Base-by-base conservation (phyloP, 2,113 vertebrate species). In the Elaphurus davidianus region DNA sequence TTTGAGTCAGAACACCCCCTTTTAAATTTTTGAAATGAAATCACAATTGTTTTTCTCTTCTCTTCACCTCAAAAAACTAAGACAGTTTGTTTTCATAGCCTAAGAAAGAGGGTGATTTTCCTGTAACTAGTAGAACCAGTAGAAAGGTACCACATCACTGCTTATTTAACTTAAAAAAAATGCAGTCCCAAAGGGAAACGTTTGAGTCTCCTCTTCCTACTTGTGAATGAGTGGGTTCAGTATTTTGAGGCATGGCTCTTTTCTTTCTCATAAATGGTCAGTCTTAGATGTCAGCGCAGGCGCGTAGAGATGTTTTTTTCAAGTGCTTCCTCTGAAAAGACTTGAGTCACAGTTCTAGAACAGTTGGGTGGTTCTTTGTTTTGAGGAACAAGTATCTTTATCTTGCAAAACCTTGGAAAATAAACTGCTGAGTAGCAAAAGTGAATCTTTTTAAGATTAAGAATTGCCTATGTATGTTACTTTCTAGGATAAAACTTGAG, bases 351-450 rank as follows among this genome's bases (percentile, higher is more conserved):
- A 78, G 90, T 82, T 74, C 90, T 87, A 87, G 82, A 90, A 93
- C 64, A 50, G 21, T 64, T n/a, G 86, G 67, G 45, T 83, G 50
- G 87, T 78, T 90, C 95, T 97, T 96, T 97, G 94, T 98, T 96
- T 97, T 96, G 94, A 95, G 96, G 98, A 97, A 97, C 95, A 97
- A 45, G 87, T 76, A 83, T 30, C 82, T 87, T 55, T 81, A 71
- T 59, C 57, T 97, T 97, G 97, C 91, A 96, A 93, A 96, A 67
- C 52, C 25, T 25, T 84, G 87, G 88, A 84, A 89, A 89, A 96
- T 55, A 95, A 97, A 27, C 81, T 96, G 96, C 96, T 96, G 93
- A 97, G 62, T 85, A 74, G 93, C 89, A 71, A 90, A 94, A 94
- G 40, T 50, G 57, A 86, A 86, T 95, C 62, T 74, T 89, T 93